Conservation (phyloP, 2,113 vertebrate species). For the Empidonax alnorum region DNA sequence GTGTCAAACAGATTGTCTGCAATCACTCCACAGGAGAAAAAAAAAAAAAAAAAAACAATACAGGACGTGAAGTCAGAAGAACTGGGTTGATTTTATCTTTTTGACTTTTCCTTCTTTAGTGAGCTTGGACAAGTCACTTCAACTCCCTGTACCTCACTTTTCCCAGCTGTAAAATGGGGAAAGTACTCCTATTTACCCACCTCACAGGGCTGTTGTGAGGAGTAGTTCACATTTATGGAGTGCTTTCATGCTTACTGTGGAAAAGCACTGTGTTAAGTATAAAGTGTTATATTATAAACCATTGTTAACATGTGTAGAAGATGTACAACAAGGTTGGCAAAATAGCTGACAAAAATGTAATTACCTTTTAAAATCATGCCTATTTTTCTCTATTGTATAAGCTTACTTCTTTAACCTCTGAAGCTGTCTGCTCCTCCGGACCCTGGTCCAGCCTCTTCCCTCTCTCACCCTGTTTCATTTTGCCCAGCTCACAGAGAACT, state of each 20-base stretch:
- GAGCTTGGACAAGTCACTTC: conserved; percentile 4
- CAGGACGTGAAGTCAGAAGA: background rate
- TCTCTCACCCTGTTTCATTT: background rate
- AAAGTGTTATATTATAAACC: background rate
- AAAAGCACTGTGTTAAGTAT: conserved; percentile 23
- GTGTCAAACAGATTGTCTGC: conserved; percentile 27
- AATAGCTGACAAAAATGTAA: conserved; percentile 26
- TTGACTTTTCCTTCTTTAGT: background rate
- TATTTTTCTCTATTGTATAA: conserved; percentile 32
- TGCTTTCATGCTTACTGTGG: background rate
- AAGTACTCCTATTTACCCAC: background rate
- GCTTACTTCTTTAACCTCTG: background rate
- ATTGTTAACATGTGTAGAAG: conserved; percentile 5
- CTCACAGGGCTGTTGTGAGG: conserved; percentile 57
- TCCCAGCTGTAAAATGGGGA: background rate
- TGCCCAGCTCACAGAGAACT: background rate
- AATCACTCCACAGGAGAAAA: background rate
- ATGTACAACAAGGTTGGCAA: background rate
- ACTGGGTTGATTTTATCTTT: background rate
- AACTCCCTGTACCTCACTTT: background rate
- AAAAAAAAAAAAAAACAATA: background rate
- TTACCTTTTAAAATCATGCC: background rate
- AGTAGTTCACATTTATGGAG: background rate
- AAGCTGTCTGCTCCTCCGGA: background rate
- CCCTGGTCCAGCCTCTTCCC: background rate